Conservation (phyloP, 2,797 vertebrate species). For the Pygocentrus nattereri region DNA sequence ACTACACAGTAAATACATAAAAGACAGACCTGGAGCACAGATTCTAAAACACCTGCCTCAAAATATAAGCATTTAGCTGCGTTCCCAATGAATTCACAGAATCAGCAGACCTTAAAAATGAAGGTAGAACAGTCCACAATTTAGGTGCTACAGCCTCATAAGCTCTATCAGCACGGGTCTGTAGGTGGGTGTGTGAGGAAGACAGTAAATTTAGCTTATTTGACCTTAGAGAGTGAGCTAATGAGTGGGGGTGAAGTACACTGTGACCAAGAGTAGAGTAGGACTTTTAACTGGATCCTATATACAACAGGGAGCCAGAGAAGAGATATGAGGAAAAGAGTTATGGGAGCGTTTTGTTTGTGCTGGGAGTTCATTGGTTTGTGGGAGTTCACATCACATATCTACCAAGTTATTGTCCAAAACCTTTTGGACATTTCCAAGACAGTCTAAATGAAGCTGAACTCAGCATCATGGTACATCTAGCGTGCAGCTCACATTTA, state of each 20-base stretch:
- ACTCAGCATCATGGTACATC: too few species aligned
- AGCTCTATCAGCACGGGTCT: background rate
- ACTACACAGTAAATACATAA: background rate
- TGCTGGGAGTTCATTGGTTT: too few species aligned
- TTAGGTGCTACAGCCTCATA: background rate
- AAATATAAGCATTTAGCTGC: background rate
- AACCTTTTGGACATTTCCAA: too few species aligned
- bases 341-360: too few species aligned
- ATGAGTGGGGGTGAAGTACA: background rate
- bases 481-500: too few species aligned
- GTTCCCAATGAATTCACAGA: background rate
- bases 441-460: too few species aligned
- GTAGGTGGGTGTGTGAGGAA: background rate
- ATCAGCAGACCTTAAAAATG: background rate
- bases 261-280: background rate
- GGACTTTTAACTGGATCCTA: too few species aligned
- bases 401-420: too few species aligned
- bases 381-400: too few species aligned
- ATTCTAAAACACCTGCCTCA: background rate
- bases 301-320: too few species aligned
- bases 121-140: background rate
- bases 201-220: background rate
- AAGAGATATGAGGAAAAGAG: too few species aligned
- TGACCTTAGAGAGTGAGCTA: background rate
- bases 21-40: background rate